Conservation (phyloP, 2,888 invertebrate species). For the Proisotoma minuta region DNA sequence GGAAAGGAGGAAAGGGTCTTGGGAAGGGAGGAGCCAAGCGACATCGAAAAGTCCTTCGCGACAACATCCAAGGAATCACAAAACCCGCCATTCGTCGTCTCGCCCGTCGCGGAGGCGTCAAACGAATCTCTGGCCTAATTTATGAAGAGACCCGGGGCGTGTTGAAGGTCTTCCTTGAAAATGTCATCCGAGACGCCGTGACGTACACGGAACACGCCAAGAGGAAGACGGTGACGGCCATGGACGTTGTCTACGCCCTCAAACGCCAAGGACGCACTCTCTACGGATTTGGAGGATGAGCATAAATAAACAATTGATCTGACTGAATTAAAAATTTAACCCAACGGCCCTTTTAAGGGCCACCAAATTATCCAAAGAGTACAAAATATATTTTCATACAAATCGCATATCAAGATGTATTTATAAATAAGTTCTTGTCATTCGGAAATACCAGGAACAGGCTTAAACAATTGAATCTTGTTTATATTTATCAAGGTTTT, state of each 20-base stretch:
- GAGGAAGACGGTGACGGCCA: conserved; percentile 79
- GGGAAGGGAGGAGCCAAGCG: conserved; percentile 57
- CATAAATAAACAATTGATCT: neutral
- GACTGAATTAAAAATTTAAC: neutral
- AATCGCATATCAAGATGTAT: too few relatives aligned
- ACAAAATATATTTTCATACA: too few relatives aligned
- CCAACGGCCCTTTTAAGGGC: conserved; percentile 41
- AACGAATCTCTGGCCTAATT: conserved; percentile 67
- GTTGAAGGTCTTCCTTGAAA: conserved; percentile 74
- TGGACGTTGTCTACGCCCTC: conserved; percentile 82
- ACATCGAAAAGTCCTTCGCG: conserved; percentile 54
- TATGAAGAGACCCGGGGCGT: conserved; percentile 77
- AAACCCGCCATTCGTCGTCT: conserved; percentile 54
- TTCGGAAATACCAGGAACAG: too few relatives aligned
- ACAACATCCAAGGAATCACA: conserved; percentile 54
- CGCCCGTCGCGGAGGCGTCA: conserved; percentile 56
- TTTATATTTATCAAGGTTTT: too few relatives aligned
- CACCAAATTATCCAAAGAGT: conserved; percentile 34
- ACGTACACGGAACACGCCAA: conserved; percentile 84
- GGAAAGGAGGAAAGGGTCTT: conserved; percentile 54
- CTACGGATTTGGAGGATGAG: conserved; percentile 70
- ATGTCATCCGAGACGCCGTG: conserved; percentile 77
- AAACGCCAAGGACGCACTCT: conserved; percentile 76
- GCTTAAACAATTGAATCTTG: too few relatives aligned
- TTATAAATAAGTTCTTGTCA: too few relatives aligned